Percentiles rank a stretch among this genome's conserved stretches.
Evolutionary conservation across 2,113 vertebrate species (phyloP).

Genomic region (Barnardius zonarius): DNA sequence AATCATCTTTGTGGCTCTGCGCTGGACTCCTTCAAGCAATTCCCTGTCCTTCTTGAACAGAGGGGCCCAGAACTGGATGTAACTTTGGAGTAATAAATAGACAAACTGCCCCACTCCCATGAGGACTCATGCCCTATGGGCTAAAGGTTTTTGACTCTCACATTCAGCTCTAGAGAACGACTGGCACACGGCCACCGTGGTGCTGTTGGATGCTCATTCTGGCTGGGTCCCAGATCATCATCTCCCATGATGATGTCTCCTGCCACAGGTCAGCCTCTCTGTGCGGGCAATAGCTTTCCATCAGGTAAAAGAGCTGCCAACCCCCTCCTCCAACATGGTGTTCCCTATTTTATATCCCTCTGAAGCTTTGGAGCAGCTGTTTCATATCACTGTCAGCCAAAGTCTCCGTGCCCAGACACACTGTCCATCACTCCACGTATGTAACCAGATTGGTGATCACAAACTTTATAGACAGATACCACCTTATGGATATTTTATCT

Average conservation of each 20-base stretch:
- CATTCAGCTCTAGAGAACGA: neutral
- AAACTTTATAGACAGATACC: neutral
- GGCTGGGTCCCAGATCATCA: neutral
- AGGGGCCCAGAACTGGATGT: too few relatives aligned
- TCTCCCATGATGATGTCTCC: neutral
- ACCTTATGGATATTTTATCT: neutral
- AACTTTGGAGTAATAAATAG: neutral
- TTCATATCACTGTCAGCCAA: neutral
- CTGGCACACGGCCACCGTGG: rapidly evolving
- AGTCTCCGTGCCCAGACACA: rapidly evolving
- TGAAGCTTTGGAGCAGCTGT: neutral
- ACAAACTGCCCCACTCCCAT: neutral
- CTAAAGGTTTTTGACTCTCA: neutral
- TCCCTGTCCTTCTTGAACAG: too few relatives aligned
- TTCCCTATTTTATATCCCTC: neutral
- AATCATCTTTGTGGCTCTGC: too few relatives aligned
- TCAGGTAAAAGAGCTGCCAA: neutral
- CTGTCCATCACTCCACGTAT: neutral
- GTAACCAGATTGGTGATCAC: neutral
- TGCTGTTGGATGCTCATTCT: neutral
- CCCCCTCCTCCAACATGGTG: neutral
- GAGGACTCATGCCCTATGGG: neutral
- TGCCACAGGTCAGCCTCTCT: neutral
- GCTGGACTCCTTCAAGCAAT: too few relatives aligned
- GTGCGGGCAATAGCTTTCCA: neutral